Base-by-base conservation (phyloP, 2,888 invertebrate species). In the Gastrophysa polygoni region DNA sequence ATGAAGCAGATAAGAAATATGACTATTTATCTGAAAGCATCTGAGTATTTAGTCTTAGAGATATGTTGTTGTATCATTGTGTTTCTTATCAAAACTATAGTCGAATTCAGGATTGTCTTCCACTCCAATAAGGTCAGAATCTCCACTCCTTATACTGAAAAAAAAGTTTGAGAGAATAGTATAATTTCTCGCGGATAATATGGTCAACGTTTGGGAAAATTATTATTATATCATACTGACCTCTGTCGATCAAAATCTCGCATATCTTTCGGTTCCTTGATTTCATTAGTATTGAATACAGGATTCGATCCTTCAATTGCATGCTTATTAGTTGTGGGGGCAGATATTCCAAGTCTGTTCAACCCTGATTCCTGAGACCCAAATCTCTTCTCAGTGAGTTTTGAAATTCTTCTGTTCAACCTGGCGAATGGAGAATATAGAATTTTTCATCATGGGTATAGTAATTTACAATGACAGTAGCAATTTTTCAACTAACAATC, bases 301-400 rank as follows among this genome's bases (percentile, higher is more conserved):
- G 90, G 90, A 81, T 90, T 90, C 51, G 90, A 88, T 16, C 90
- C 90, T 75, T 89, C 89, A 1, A 85, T 80, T 0, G 90, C 87
- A 80, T 89, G 88, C 68, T 86, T 86, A 81, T 91, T 91, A 51
- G 90, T 89, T 38, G 87, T 88, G 7, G 91, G 91, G 0, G 84
- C 81, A 24, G 77, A 74, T n/a, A 77, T 81, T 49, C 80, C 81
- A 6, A 68, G 7, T 24, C 85, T 84, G 80, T 87, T 88, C 64
- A 87, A 79, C 1, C 85, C 86, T 0, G 88, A 87, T 66, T 86
- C 86, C 71, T 86, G 82, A 0, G 89, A 89, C 0, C 87, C 88
- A 77, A 88, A 89, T 71, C 86, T 86, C 0, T 86, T 86, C 68
- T 84, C 84, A 0, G 88, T 86, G 11, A 90, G 80, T 2, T 87